phyloP scores from a whole-genome alignment of 2,888 invertebrate genomes.

The Adineta ricciae region DNA sequence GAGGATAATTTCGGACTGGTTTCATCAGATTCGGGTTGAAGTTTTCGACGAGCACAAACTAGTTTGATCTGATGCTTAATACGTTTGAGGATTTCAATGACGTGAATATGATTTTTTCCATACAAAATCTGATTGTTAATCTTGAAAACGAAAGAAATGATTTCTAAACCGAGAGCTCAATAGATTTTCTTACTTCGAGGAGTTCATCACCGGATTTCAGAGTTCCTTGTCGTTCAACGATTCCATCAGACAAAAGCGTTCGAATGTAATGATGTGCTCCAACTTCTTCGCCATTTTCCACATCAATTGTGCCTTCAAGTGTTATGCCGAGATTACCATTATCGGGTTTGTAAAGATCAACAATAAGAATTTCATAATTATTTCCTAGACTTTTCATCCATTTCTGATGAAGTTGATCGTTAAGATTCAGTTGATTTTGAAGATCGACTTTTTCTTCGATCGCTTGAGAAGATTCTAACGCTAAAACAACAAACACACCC shows the following conservation, averaged over 20 bases:
- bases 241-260: constrained; percentile 86
- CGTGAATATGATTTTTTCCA: constrained; percentile 86
- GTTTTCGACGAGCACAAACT: constrained; percentile 64
- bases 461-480: neutral
- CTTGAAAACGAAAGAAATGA: constrained; percentile 52
- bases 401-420: neutral
- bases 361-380: constrained; percentile 9
- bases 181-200: constrained; percentile 62
- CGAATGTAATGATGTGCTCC: constrained; percentile 96
- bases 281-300: constrained; percentile 79
- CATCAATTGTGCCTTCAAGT: constrained; percentile 93
- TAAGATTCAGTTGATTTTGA: neutral
- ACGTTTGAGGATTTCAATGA: constrained; percentile 81
- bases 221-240: constrained; percentile 79
- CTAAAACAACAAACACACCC: no score
- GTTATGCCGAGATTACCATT: constrained; percentile 92
- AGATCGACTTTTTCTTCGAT: neutral
- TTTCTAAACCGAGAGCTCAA: neutral
- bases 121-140: constrained; percentile 77
- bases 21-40: constrained; percentile 36
- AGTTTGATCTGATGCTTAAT: constrained; percentile 77
- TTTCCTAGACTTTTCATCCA: neutral
- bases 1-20: neutral
- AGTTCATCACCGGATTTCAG: constrained; percentile 91
- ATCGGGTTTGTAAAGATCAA: constrained; percentile 48